phyloP scores from a whole-genome alignment of 2,797 vertebrate species.

The Urosaurus nigricauda region DNA sequence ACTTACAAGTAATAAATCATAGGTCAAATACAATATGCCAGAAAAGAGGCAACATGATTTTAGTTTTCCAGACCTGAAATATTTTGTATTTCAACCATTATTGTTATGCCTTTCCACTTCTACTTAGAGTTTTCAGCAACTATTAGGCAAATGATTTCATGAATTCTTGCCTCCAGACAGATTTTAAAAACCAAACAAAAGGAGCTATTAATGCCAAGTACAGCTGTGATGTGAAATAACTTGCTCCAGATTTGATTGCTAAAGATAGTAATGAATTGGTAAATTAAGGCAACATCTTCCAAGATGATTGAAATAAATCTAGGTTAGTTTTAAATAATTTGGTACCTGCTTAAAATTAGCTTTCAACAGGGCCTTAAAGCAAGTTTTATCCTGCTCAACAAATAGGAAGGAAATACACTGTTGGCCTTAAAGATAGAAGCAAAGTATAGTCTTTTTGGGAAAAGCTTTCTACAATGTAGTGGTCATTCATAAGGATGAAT shows the following conservation, averaged over 20 bases:
- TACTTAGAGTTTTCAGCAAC: constrained; percentile 58
- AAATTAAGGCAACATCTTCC: constrained; percentile 46
- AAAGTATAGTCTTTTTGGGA: no score
- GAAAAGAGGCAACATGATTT: constrained; percentile 53
- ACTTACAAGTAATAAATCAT: background rate
- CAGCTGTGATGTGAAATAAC: constrained; percentile 59
- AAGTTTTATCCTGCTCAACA: background rate
- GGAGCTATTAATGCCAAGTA: constrained; percentile 48
- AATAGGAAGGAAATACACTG: background rate
- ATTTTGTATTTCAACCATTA: constrained; percentile 47
- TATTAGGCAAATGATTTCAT: constrained; percentile 54
- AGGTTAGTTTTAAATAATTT: constrained; percentile 44
- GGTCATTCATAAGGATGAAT: background rate
- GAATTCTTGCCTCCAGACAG: constrained; percentile 60
- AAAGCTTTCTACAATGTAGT: background rate
- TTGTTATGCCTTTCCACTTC: constrained; percentile 54
- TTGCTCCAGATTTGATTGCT: constrained; percentile 48
- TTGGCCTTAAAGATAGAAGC: background rate
- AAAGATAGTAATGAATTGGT: constrained; percentile 57
- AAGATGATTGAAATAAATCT: constrained; percentile 51
- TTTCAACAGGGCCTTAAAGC: background rate
- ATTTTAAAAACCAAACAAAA: constrained; percentile 62
- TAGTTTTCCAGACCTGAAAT: constrained; percentile 32
- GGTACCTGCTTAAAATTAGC: constrained; percentile 25
- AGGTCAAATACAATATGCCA: constrained; percentile 31